These are phyloP conservation scores for Hystrix brachyura DNA, from an alignment of 2,113 vertebrate species.

Conservation along the genomic window DNA sequence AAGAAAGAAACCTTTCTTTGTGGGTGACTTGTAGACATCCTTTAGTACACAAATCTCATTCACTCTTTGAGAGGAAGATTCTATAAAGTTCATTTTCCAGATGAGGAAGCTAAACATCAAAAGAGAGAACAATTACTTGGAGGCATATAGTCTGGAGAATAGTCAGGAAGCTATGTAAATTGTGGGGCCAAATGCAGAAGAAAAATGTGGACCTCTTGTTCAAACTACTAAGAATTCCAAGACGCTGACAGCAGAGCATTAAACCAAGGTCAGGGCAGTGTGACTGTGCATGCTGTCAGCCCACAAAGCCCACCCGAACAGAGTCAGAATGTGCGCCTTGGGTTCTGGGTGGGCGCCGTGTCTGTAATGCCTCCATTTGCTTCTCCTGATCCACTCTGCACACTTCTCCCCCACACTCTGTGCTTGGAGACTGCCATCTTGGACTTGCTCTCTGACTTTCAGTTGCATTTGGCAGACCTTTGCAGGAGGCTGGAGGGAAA, in stretches of 20 bases:
- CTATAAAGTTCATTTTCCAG: background rate
- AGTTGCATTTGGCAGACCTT: background rate
- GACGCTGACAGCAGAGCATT: background rate
- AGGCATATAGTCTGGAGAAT: background rate
- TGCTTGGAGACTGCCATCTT: background rate
- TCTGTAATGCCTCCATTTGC: background rate
- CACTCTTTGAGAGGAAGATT: slow-evolving; percentile 1
- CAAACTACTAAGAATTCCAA: background rate
- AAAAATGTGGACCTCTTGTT: background rate
- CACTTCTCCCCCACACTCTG: rapidly evolving
- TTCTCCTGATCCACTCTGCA: background rate
- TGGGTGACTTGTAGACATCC: background rate
- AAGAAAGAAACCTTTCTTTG: background rate
- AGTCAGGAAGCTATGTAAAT: background rate
- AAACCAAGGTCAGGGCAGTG: background rate
- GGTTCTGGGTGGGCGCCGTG: background rate
- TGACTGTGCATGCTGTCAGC: rapidly evolving
- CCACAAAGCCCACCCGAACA: rapidly evolving
- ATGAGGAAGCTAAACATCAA: background rate
- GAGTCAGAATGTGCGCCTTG: background rate
- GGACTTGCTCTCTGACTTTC: background rate
- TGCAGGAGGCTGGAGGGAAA: background rate
- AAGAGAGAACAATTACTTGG: background rate
- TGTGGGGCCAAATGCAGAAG: background rate
- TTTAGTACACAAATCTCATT: background rate